phyloP scores from a whole-genome alignment of 2,113 vertebrate genomes.

The Onychostruthus taczanowskii region DNA sequence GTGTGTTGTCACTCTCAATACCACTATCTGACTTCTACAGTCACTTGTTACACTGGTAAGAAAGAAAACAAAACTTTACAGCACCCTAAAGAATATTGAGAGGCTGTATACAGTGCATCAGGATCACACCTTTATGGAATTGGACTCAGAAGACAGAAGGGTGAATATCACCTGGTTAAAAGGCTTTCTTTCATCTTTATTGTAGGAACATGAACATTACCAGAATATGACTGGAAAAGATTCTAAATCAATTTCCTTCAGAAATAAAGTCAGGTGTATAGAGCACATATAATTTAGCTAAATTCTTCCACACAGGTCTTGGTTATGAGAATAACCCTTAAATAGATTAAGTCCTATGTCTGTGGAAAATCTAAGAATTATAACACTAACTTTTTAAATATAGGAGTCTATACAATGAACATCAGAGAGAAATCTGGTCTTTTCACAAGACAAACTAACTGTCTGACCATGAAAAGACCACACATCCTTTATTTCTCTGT shows the following conservation, averaged over 20 bases:
- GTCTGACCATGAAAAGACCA: not conserved
- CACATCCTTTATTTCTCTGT: not conserved
- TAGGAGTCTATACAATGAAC: not conserved
- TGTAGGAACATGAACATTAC: not conserved
- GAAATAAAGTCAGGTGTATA: not conserved
- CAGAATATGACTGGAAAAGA: not conserved
- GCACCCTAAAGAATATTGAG: not conserved
- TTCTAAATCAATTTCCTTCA: not conserved
- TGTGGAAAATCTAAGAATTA: not conserved
- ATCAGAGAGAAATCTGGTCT: not conserved
- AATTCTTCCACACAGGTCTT: not conserved
- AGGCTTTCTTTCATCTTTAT: not conserved
- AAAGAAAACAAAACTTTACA: not conserved
- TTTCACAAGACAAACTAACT: not conserved
- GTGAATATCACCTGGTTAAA: not conserved
- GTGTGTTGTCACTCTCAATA: not conserved
- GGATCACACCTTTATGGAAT: not conserved
- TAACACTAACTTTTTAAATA: not conserved
- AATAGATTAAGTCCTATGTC: not conserved
- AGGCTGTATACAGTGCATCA: not conserved
- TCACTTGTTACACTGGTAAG: fast-evolving
- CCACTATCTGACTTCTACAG: not conserved
- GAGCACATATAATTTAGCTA: not conserved
- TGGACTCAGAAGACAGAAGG: not conserved
- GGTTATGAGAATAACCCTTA: not conserved